Evolutionary conservation across 2,888 invertebrate species (phyloP).

Genomic region (Griposia aprilina): DNA sequence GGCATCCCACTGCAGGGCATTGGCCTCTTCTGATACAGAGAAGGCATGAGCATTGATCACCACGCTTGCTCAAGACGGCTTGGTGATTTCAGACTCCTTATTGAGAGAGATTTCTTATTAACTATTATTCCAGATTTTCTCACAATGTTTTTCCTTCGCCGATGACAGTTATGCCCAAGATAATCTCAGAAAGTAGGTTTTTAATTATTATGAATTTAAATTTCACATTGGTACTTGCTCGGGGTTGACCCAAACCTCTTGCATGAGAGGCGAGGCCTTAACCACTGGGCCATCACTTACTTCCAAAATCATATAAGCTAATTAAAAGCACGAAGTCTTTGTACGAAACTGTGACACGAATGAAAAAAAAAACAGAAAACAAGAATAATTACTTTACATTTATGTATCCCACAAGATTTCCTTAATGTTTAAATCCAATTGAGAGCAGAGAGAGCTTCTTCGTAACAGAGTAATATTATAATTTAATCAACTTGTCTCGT

Average conservation of each 20-base stretch:
- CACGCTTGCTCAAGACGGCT: neutral
- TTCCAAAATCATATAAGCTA: neutral
- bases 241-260: too few species aligned
- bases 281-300: neutral
- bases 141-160: neutral
- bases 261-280: neutral
- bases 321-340: neutral
- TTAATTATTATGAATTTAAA: neutral
- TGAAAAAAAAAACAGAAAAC: constrained; percentile 6
- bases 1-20: neutral
- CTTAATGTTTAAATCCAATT: constrained; percentile 31
- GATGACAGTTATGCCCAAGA: neutral
- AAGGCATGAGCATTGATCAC: neutral
- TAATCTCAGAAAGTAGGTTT: neutral
- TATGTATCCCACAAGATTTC: constrained; percentile 8
- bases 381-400: neutral
- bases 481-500: constrained; percentile 29
- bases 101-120: too few species aligned
- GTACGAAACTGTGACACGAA: neutral
- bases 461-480: constrained; percentile 12
- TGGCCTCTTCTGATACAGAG: neutral
- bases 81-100: neutral
- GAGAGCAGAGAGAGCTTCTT: neutral
- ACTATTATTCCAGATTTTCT: neutral
- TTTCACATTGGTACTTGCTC: neutral